Conservation (phyloP, 2,113 vertebrate species). For the Willisornis vidua region DNA sequence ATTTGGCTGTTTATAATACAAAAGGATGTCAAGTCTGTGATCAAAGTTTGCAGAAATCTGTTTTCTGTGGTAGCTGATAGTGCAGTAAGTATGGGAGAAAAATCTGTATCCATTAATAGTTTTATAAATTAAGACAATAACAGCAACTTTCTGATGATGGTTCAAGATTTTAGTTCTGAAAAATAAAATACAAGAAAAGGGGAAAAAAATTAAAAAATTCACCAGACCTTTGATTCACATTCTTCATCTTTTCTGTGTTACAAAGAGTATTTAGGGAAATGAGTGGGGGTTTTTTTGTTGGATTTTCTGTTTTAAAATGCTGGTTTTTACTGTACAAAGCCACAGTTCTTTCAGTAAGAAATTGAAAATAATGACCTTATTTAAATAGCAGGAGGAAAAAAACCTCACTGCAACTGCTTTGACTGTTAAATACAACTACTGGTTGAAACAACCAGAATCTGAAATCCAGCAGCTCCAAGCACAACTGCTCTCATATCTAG, state of each 20-base stretch:
- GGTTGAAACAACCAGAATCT: conserved; percentile 37
- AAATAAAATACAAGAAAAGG: not conserved
- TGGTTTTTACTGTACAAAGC: not conserved
- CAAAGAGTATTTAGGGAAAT: not conserved
- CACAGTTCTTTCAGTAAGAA: not conserved
- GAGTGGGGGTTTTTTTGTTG: not conserved
- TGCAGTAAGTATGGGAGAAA: not conserved
- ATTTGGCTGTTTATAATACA: not conserved
- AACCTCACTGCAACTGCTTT: conserved; percentile 3
- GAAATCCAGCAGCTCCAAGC: conserved; percentile 38
- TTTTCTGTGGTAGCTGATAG: not conserved
- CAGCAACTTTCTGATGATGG: not conserved
- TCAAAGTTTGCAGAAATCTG: not conserved
- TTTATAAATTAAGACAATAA: not conserved
- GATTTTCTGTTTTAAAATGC: not conserved
- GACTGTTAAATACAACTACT: conserved; percentile 23
- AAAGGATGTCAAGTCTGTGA: not conserved
- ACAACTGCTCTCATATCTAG: not conserved
- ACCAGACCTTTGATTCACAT: not conserved
- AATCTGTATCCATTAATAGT: not conserved
- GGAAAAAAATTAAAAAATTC: not conserved
- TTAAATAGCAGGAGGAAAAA: not conserved
- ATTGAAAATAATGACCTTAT: not conserved
- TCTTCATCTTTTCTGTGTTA: not conserved
- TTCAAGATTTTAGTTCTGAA: not conserved